Evolutionary conservation across 2,888 invertebrate genomes (phyloP), one percentile per base, ranked within the genome.

Genomic region (Mythimna loreyi): DNA sequence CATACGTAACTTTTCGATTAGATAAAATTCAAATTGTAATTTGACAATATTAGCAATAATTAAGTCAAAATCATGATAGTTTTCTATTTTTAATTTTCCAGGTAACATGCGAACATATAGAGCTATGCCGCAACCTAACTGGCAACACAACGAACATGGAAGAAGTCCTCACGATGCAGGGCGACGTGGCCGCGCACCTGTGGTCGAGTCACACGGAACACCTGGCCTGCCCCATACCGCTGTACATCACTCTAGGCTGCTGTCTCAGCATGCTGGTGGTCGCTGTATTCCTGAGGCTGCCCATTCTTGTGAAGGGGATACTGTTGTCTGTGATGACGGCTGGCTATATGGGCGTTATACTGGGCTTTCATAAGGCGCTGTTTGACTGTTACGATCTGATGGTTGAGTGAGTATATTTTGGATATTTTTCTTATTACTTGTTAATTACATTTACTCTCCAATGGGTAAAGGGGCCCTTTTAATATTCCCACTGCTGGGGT

Each of bases 201-300:
- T 96, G 96, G 93, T 93, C 94, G 47, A 92, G 92, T 25, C 93
- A 94, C 57, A 82, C 82, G 0, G 97, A 97, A 75, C 98, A 98
- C 89, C 96, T 98, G 60, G 97, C 97, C 23, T 98, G 98, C 86
- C 98, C 98, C 0, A 94, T 98, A 66, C 99, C 99, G 0, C 97
- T 98, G 70, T 99, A 99, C 92, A 97, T 99, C 52, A 97, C 98
- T 7, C 93, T 99, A 19, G 98, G 98, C 16, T 98, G 98, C 85
- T 97, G 98, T 64, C 96, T 99, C 81, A 98, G 98, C 63, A 98
- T 98, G 93, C 96, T 99, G 69, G 97, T 98, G 0, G 98, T 98
- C 36, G 98, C 98, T 0, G 97, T 98, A 71, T 99, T 99, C 92
- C 96, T 99, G 61, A 96, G 97, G 75, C 96, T 99, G 62, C 98